Conservation (phyloP, 1,140 invertebrate genomes). For the Eumeta japonica region DNA sequence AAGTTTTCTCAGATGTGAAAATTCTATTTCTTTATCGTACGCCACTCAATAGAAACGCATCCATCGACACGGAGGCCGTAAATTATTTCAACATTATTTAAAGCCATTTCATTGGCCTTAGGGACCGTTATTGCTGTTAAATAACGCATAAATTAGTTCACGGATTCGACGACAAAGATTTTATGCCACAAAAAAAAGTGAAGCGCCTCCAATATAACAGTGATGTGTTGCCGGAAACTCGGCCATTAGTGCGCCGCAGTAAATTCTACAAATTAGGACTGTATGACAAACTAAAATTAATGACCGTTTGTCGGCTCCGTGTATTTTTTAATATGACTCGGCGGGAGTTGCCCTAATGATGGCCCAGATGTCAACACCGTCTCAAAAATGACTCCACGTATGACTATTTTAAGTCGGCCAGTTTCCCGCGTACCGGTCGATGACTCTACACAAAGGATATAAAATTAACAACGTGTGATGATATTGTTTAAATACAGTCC, state of each 20-base stretch:
- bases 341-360: slow-evolving; percentile 29
- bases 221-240: slow-evolving; percentile 43
- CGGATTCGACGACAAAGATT: slow-evolving; percentile 14
- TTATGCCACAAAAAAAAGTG: slow-evolving; percentile 25
- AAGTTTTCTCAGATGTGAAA: too few species aligned
- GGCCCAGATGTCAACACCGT: slow-evolving; percentile 31
- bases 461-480: too few species aligned
- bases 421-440: too few species aligned
- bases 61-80: too few species aligned
- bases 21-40: too few species aligned
- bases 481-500: too few species aligned
- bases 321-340: slow-evolving; percentile 28
- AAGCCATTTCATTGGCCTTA: slow-evolving; percentile 28
- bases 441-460: too few species aligned
- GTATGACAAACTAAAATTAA: slow-evolving; percentile 52
- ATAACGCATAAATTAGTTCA: slow-evolving; percentile 43
- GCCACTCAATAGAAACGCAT: too few species aligned
- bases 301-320: slow-evolving; percentile 27
- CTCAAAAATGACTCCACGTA: slow-evolving; percentile 21
- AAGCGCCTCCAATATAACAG: slow-evolving; percentile 30
- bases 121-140: slow-evolving; percentile 34
- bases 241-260: slow-evolving; percentile 36
- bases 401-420: slow-evolving; percentile 1
- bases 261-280: slow-evolving; percentile 50
- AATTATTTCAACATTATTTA: slow-evolving; percentile 30